Conservation (phyloP, 1,140 invertebrate species). For the Battus philenor region DNA sequence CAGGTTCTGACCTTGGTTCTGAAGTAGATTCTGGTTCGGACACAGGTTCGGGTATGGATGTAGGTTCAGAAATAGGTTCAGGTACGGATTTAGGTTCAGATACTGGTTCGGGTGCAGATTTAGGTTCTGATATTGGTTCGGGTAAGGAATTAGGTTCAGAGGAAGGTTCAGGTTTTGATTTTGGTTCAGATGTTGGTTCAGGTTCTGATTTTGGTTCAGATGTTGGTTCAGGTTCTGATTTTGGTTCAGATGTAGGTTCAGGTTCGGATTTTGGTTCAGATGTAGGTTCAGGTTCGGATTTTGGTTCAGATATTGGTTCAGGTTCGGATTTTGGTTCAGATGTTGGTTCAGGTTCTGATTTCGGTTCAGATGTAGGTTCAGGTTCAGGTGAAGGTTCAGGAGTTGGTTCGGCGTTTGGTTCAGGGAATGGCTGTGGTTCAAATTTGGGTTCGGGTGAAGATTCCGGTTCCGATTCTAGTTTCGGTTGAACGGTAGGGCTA, state of each 20-base stretch:
- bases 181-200: constrained; percentile 37
- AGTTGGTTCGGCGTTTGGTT: constrained; percentile 68
- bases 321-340: constrained; percentile 67
- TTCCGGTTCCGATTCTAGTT: constrained; percentile 54
- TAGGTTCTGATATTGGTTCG: constrained; percentile 56
- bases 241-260: constrained; percentile 61
- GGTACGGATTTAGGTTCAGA: constrained; percentile 70
- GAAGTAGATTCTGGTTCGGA: constrained; percentile 37
- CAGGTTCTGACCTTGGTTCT: constrained; percentile 23
- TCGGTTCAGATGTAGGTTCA: constrained; percentile 53
- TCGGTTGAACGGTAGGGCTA: constrained; percentile 71
- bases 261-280: constrained; percentile 38
- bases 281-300: constrained; percentile 67
- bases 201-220: constrained; percentile 68
- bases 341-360: constrained; percentile 50
- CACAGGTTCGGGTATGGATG: constrained; percentile 47
- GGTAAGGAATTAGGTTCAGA: constrained; percentile 57
- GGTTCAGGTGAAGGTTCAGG: constrained; percentile 65
- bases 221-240: constrained; percentile 70
- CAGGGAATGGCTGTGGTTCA: constrained; percentile 69
- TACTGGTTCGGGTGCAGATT: constrained; percentile 63
- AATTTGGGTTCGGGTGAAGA: constrained; percentile 61
- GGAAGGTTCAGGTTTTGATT: constrained; percentile 60
- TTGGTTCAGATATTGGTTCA: constrained; percentile 66
- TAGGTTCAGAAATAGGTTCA: constrained; percentile 65